Conservation (phyloP, 2,888 invertebrate species). For the Loripinus fragilis region DNA sequence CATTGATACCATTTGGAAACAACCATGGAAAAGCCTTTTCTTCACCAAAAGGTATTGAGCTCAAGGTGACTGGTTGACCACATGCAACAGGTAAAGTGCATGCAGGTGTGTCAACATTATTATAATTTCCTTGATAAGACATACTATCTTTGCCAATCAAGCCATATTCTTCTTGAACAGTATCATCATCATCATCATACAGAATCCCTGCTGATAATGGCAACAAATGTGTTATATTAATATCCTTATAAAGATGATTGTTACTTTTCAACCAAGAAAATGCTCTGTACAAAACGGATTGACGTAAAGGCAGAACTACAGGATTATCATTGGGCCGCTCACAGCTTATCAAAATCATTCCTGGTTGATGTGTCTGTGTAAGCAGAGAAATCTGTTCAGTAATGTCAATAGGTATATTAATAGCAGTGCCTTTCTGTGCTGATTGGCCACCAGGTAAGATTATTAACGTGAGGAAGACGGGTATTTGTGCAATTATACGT, state of each 20-base stretch:
- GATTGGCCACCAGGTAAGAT: neutral
- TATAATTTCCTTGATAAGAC: no score
- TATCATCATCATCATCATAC: neutral
- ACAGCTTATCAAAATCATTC: neutral
- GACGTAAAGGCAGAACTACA: neutral
- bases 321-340: neutral
- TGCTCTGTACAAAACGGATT: neutral
- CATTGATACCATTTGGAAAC: constrained; percentile 14
- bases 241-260: neutral
- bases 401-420: constrained; percentile 12
- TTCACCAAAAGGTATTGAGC: neutral
- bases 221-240: neutral
- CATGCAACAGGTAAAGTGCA: constrained; percentile 18
- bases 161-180: neutral
- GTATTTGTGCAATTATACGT: neutral
- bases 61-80: neutral
- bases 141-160: neutral
- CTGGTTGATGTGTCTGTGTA: neutral
- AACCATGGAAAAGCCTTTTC: constrained; percentile 30
- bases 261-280: neutral
- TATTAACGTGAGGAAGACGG: neutral
- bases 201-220: no score
- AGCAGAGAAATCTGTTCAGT: neutral
- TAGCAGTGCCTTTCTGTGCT: neutral
- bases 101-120: neutral